phyloP scores from a whole-genome alignment of 2,888 invertebrate species.

The Leptogaster cylindrica region DNA sequence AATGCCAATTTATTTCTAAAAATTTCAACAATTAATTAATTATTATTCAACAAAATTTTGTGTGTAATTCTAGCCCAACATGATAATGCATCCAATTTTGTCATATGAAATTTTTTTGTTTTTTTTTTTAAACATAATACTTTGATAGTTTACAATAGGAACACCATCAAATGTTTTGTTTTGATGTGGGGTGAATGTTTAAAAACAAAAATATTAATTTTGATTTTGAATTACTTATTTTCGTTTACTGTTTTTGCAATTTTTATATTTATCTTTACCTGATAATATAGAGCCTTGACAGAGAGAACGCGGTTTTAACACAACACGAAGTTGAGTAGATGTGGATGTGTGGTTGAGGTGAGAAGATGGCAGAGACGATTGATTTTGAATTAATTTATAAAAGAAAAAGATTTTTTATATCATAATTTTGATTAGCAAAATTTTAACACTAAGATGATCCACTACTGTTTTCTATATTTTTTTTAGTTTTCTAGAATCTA shows the following conservation, averaged over 20 bases:
- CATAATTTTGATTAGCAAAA: conserved; percentile 17
- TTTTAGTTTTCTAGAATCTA: neutral
- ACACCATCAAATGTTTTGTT: conserved; percentile 17
- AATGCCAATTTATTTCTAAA: conserved; percentile 42
- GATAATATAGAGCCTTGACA: conserved; percentile 62
- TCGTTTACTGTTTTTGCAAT: conserved; percentile 26
- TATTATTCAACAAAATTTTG: too few species aligned
- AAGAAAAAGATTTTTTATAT: conserved; percentile 24
- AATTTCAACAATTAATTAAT: conserved; percentile 28
- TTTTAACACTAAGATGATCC: conserved; percentile 6
- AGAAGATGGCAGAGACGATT: conserved; percentile 42
- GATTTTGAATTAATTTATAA: conserved; percentile 36
- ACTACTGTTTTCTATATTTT: conserved; percentile 12
- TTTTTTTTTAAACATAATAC: conserved; percentile 5
- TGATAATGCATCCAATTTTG: conserved; percentile 41
- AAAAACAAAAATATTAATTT: too few species aligned
- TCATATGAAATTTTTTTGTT: conserved; percentile 33
- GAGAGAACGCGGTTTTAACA: conserved; percentile 39
- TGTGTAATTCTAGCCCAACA: conserved; percentile 37
- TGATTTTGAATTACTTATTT: too few species aligned
- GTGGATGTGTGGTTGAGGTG: conserved; percentile 44
- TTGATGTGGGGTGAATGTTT: too few species aligned
- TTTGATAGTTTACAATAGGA: too few species aligned
- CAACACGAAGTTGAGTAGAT: conserved; percentile 43
- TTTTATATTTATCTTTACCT: conserved; percentile 56